Conservation (phyloP, 2,888 invertebrate genomes). For the Daptonema setosum region DNA sequence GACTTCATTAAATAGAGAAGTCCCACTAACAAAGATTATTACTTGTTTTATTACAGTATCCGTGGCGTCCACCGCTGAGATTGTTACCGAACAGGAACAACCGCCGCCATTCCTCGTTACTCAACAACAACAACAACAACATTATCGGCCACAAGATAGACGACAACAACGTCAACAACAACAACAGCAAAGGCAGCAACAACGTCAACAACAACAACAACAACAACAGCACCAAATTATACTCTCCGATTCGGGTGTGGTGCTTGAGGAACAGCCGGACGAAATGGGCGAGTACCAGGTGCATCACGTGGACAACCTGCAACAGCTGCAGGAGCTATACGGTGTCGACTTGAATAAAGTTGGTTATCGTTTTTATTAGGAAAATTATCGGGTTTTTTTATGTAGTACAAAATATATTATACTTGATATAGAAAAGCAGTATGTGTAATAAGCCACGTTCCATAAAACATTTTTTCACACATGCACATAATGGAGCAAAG, state of each 20-base stretch:
- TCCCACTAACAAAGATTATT: too few species aligned
- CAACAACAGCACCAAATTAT: background rate
- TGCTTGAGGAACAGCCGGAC: background rate
- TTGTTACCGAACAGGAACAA: too few species aligned
- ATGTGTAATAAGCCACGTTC: too few species aligned
- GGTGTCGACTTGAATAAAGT: constrained; percentile 5
- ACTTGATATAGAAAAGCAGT: too few species aligned
- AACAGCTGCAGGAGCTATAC: background rate
- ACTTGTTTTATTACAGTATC: too few species aligned
- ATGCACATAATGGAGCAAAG: too few species aligned
- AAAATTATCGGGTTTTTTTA: too few species aligned
- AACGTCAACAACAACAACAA: background rate
- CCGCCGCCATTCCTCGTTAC: background rate
- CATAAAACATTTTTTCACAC: too few species aligned
- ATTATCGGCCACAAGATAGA: background rate
- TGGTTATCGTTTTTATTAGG: too few species aligned
- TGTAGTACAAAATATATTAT: too few species aligned
- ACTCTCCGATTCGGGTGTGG: background rate
- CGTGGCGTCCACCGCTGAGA: too few species aligned
- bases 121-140: background rate
- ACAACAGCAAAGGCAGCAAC: background rate
- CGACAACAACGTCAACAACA: background rate
- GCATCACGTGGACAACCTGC: background rate
- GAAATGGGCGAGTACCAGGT: background rate
- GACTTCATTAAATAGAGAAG: too few species aligned